Evolutionary conservation across 2,888 invertebrate species (phyloP).

Genomic region (Ectropis crepuscularia): DNA sequence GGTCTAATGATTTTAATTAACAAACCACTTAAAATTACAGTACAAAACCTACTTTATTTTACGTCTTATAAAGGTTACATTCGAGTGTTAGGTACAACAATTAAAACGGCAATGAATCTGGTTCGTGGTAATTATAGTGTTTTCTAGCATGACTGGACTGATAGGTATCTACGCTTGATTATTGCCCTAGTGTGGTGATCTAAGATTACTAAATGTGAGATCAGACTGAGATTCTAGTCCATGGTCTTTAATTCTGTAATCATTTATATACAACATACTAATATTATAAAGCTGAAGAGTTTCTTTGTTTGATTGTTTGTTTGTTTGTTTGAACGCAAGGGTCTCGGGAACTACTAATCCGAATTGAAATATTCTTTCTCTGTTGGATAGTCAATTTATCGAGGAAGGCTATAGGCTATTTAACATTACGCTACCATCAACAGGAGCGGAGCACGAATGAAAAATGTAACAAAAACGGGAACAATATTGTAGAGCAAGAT

Average conservation of each 20-base stretch:
- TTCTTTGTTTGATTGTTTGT: too few relatives aligned
- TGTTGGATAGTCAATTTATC: too few relatives aligned
- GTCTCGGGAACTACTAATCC: too few relatives aligned
- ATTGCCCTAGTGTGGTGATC: conserved; percentile 2
- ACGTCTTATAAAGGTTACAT: background rate
- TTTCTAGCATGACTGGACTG: background rate
- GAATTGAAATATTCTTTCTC: too few relatives aligned
- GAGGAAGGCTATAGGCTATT: too few relatives aligned
- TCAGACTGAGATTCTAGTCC: conserved; percentile 1
- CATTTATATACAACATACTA: background rate
- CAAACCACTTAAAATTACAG: background rate
- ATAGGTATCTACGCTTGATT: background rate
- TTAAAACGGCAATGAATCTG: conserved; percentile 14
- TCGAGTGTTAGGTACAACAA: background rate
- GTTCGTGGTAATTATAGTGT: conserved; percentile 3
- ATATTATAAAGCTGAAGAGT: too few relatives aligned
- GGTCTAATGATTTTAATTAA: conserved; percentile 9
- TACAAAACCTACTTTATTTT: background rate
- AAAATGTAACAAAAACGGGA: too few relatives aligned
- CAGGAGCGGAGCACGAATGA: too few relatives aligned
- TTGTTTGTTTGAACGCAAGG: too few relatives aligned
- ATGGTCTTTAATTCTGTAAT: background rate
- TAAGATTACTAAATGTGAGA: background rate
- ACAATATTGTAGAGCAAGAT: too few relatives aligned
- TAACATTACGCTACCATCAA: too few relatives aligned